phyloP scores from a whole-genome alignment of 2,888 invertebrate genomes.

The Sisyra terminalis region DNA sequence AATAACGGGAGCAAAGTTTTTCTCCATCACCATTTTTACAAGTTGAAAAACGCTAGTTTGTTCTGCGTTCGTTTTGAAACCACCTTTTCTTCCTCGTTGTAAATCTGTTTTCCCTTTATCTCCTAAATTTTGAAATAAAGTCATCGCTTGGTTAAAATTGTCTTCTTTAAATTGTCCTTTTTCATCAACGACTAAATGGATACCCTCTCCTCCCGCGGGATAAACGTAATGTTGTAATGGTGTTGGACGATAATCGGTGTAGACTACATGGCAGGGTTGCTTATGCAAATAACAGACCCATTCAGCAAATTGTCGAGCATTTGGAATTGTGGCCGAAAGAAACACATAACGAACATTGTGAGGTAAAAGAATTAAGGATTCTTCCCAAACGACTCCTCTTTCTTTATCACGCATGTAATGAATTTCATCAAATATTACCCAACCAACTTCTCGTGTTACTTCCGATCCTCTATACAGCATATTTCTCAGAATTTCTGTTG shows the following conservation, averaged over 20 bases:
- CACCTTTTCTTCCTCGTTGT: conserved; percentile 58
- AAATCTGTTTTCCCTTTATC: conserved; percentile 49
- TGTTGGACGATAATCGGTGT: conserved; percentile 94
- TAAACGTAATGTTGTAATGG: conserved; percentile 97
- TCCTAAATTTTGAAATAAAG: conserved; percentile 57
- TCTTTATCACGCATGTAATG: conserved; percentile 99
- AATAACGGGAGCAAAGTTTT: conserved; percentile 94
- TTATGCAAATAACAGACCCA: conserved; percentile 91
- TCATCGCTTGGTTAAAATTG: conserved; percentile 96
- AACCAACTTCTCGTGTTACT: conserved; percentile 97
- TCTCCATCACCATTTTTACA: conserved; percentile 97
- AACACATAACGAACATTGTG: conserved; percentile 98
- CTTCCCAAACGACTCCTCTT: conserved; percentile 99
- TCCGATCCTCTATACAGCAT: conserved; percentile 98
- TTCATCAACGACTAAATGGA: conserved; percentile 92
- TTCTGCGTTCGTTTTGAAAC: conserved; percentile 41
- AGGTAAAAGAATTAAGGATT: conserved; percentile 90
- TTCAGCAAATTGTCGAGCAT: conserved; percentile 89
- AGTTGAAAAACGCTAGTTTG: conserved; percentile 89
- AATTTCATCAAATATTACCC: conserved; percentile 99
- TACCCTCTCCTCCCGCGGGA: conserved; percentile 89
- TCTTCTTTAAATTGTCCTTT: conserved; percentile 91
- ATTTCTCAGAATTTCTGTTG: conserved; percentile 98
- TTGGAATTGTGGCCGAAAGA: conserved; percentile 97
- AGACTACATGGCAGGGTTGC: conserved; percentile 97